Percentiles rank a stretch among this genome's conserved stretches.
Conservation (phyloP, 1,140 invertebrate species). For the Aphis gossypii region DNA sequence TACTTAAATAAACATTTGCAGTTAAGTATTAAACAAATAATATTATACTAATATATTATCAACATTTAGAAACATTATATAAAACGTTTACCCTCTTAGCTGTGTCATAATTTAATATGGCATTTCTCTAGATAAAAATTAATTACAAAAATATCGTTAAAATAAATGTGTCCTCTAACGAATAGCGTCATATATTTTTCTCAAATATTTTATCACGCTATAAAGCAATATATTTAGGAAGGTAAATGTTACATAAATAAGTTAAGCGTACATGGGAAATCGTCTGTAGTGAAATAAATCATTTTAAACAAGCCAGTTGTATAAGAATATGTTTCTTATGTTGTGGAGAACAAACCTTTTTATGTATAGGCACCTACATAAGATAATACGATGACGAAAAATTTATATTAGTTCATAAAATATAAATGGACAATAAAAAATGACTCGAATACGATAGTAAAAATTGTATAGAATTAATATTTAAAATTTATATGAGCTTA, state of each 20-base stretch:
- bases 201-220: background rate
- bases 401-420: background rate
- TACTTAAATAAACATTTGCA: background rate
- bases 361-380: background rate
- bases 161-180: background rate
- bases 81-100: background rate
- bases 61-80: background rate
- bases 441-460: background rate
- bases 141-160: background rate
- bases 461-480: background rate
- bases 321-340: background rate
- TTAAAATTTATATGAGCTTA: background rate
- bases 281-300: background rate
- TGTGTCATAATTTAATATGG: background rate
- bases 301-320: background rate
- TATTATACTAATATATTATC: background rate
- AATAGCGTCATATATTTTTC: background rate
- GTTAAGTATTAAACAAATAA: background rate
- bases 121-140: background rate
- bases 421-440: background rate
- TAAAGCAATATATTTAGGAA: background rate
- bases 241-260: slow-evolving; percentile 10
- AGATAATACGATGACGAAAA: background rate
- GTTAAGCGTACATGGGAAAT: background rate
- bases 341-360: background rate